Evolutionary conservation across 2,797 vertebrate genomes (phyloP), one percentile per base, ranked within the genome.

Genomic region (Trematomus bernacchii): DNA sequence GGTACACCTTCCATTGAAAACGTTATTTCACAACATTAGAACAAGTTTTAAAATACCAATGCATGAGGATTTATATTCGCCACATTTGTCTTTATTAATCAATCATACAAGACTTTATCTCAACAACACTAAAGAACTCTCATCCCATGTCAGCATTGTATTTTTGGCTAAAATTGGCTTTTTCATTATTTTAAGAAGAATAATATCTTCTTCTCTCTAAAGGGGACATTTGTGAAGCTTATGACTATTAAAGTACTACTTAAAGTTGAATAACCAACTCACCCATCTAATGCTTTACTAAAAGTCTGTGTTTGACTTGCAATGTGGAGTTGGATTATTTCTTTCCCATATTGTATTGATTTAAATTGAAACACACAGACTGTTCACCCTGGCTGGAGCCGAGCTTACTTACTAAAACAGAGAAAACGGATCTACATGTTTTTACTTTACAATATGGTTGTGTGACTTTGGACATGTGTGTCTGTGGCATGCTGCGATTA

Each of bases 401-500:
- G 59, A 42, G 23, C 47, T 65, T 44, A n/a, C 60, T 68, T 68
- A 37, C 64, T 19, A 9, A 44, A 57, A 59, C 5, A 53, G 19
- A 7, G 9, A 13, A n/a, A 23, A 58, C 42, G 5, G 46, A 40
- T 52, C 44, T 27, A 18, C 4, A 47, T 4, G 16, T 57, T 15
- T 37, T 2, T 12, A 7, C 15, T 46, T 3, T 4, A 12, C 1
- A 2, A 3, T 44, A 27, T 68, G 15, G 40, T 40, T 19, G n/a
- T 21, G 44, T 46, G 37, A n/a, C 37, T 37, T 0, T 18, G 44
- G 54, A 64, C 1, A 30, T 19, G 6, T 42, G 1, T 68, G 7
- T 68, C 13, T 69, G 27, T 69, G 12, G 10, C 21, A 18, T 42
- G 62, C 55, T 72, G 52, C 33, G 6, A 40, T 84, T 65, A 19